Conservation (phyloP, 2,797 vertebrate genomes). For the Hippoglossus hippoglossus region DNA sequence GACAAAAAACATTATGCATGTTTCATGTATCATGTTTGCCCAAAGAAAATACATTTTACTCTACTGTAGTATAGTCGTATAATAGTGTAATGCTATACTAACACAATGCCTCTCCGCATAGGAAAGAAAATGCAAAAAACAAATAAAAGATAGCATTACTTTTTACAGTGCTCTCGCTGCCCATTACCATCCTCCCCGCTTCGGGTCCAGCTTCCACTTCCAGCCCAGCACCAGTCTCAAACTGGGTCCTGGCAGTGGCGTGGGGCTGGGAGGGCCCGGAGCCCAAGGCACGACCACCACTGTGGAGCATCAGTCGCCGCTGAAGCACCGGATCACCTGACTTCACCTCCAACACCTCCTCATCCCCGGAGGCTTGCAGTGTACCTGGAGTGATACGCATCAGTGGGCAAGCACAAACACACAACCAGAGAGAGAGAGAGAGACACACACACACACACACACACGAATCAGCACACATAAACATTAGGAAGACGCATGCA, state of each 20-base stretch:
- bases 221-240: slow-evolving; percentile 56
- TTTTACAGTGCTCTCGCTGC: slow-evolving; percentile 70
- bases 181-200: slow-evolving; percentile 68
- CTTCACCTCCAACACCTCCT: slow-evolving; percentile 82
- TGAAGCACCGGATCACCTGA: slow-evolving; percentile 77
- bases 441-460: slow-evolving; percentile 21
- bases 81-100: neutral
- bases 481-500: slow-evolving; percentile 28
- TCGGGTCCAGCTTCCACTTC: slow-evolving; percentile 57
- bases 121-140: slow-evolving; percentile 12
- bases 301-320: slow-evolving; percentile 74
- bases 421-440: slow-evolving; percentile 24
- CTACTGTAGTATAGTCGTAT: too few species aligned
- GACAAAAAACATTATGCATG: neutral
- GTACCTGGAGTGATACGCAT: slow-evolving; percentile 80
- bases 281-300: slow-evolving; percentile 74
- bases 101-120: neutral
- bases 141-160: slow-evolving; percentile 61
- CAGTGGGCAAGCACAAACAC: slow-evolving; percentile 59
- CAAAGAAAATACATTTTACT: neutral
- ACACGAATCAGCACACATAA: slow-evolving; percentile 37
- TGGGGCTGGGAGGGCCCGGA: slow-evolving; percentile 67
- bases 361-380: slow-evolving; percentile 74
- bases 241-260: slow-evolving; percentile 63
- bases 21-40: neutral